phyloP scores from a whole-genome alignment of 2,888 invertebrate genomes.

The Acleris laterana region DNA sequence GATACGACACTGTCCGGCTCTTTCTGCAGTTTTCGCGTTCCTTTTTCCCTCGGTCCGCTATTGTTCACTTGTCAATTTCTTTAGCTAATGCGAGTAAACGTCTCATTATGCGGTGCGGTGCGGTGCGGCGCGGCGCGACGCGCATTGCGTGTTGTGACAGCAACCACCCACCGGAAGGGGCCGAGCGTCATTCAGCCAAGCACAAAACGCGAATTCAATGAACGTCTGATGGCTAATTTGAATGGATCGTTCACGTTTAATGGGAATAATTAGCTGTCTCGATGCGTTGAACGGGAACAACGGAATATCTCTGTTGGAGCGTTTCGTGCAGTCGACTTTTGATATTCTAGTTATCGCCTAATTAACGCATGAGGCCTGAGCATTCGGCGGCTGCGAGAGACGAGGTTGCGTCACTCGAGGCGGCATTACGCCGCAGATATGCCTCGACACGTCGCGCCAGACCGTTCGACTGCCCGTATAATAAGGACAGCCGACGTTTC shows the following conservation, averaged over 20 bases:
- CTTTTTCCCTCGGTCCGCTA: conserved; percentile 76
- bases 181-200: conserved; percentile 80
- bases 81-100: conserved; percentile 85
- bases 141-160: conserved; percentile 84
- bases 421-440: conserved; percentile 49
- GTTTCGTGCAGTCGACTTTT: conserved; percentile 56
- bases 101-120: conserved; percentile 80
- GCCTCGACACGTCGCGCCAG: conserved; percentile 48
- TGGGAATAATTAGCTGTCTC: conserved; percentile 79
- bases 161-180: conserved; percentile 84
- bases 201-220: conserved; percentile 82
- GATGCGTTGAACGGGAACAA: conserved; percentile 53
- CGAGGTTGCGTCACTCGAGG: conserved; percentile 51
- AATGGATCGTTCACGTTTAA: conserved; percentile 79
- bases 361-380: conserved; percentile 53
- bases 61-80: conserved; percentile 85
- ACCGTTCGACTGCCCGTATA: conserved; percentile 46
- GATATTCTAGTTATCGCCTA: conserved; percentile 61
- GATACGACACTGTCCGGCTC: conserved; percentile 84
- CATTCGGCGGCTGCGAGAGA: conserved; percentile 44
- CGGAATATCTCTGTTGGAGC: conserved; percentile 59
- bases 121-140: conserved; percentile 75
- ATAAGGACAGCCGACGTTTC: conserved; percentile 51
- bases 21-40: conserved; percentile 78
- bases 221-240: conserved; percentile 80